These are phyloP conservation scores for Adelges cooleyi DNA, from an alignment of 1,140 invertebrate species.

Conservation along the genomic window DNA sequence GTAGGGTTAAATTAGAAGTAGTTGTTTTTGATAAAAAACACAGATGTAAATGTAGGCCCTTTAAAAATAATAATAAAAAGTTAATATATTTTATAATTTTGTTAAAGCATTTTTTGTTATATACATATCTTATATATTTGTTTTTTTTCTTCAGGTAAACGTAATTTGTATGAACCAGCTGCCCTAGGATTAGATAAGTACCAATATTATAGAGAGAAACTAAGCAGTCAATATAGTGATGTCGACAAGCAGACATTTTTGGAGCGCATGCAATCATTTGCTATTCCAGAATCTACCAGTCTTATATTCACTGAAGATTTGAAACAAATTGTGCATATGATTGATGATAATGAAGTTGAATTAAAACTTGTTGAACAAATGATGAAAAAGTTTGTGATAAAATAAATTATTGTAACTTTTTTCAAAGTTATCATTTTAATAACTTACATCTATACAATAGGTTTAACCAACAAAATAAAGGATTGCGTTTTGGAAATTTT, in stretches of 20 bases:
- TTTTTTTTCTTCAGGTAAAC: constrained; percentile 10
- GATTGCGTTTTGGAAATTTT: constrained; percentile 62
- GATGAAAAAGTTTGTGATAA: constrained; percentile 48
- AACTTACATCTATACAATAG: constrained; percentile 40
- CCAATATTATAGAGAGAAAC: constrained; percentile 1
- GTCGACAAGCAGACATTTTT: constrained; percentile 38
- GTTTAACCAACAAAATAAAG: constrained; percentile 58
- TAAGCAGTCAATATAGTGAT: neutral
- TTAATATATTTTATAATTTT: too few relatives aligned
- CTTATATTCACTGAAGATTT: constrained; percentile 76
- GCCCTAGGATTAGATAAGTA: constrained; percentile 13
- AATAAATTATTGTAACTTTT: neutral
- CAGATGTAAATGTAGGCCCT: too few relatives aligned
- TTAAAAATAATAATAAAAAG: too few relatives aligned
- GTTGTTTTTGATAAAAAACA: too few relatives aligned
- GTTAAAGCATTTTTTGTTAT: too few relatives aligned
- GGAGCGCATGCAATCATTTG: constrained; percentile 47
- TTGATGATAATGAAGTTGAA: constrained; percentile 47
- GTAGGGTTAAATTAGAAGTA: too few relatives aligned
- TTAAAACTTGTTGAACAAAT: constrained; percentile 52
- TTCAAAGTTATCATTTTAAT: neutral
- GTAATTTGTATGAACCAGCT: constrained; percentile 1
- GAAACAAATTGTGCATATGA: constrained; percentile 65
- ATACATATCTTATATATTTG: too few relatives aligned
- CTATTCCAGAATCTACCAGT: constrained; percentile 41